Evolutionary conservation across 1,140 invertebrate species (phyloP).

Genomic region (Solenopsis fugax): DNA sequence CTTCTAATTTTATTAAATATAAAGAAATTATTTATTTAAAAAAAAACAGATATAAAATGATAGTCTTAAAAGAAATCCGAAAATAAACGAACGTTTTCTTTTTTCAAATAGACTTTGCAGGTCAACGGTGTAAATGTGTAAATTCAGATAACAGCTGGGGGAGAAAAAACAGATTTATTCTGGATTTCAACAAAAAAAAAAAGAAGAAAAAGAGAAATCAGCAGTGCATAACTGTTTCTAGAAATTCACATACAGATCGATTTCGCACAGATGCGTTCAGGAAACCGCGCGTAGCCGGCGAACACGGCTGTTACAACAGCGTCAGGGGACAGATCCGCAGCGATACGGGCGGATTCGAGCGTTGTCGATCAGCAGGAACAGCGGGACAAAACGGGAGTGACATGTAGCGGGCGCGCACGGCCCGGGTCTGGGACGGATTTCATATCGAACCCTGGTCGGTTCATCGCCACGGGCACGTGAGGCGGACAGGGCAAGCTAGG

Average conservation of each 20-base stretch:
- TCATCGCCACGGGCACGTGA: slow-evolving; percentile 53
- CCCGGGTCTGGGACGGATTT: slow-evolving; percentile 24
- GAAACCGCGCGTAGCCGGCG: slow-evolving; percentile 20
- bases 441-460: slow-evolving; percentile 26
- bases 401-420: slow-evolving; percentile 47
- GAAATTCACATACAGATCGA: slow-evolving; percentile 39
- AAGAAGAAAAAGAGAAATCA: slow-evolving; percentile 15
- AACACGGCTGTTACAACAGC: slow-evolving; percentile 50
- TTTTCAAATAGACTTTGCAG: not conserved
- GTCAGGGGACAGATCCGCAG: slow-evolving; percentile 45
- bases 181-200: slow-evolving; percentile 10
- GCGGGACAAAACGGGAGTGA: slow-evolving; percentile 53
- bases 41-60: not conserved
- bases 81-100: slow-evolving; percentile 6
- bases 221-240: slow-evolving; percentile 29
- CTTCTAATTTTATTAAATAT: not conserved
- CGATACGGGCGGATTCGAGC: slow-evolving; percentile 40
- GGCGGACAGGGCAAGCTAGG: slow-evolving; percentile 18
- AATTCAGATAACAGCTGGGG: not conserved
- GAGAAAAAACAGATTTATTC: slow-evolving; percentile 38
- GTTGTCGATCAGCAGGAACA: slow-evolving; percentile 61
- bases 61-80: not conserved
- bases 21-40: not conserved
- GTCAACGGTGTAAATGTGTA: slow-evolving; percentile 2
- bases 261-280: slow-evolving; percentile 46